Conservation (phyloP, 2,113 vertebrate genomes). For the Chaenocephalus aceratus region DNA sequence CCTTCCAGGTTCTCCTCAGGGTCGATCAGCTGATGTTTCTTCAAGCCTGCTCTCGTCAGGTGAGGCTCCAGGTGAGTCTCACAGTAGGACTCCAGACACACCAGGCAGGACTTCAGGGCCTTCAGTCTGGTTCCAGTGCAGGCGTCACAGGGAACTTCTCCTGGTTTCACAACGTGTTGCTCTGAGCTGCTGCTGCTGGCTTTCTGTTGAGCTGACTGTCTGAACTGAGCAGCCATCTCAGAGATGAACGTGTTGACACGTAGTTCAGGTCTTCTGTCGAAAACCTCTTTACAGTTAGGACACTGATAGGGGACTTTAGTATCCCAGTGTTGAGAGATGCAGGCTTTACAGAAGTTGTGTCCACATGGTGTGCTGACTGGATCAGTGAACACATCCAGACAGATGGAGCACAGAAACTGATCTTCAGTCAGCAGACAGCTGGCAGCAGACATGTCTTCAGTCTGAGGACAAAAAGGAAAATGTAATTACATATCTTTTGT, state of each 20-base stretch:
- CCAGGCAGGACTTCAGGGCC: not conserved
- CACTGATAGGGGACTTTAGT: not conserved
- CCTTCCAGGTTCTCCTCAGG: too few relatives aligned
- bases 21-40: too few relatives aligned
- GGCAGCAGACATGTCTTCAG: constrained; percentile 6
- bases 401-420: too few relatives aligned
- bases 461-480: not conserved
- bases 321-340: not conserved
- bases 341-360: too few relatives aligned
- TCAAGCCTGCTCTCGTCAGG: too few relatives aligned
- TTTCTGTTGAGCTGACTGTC: not conserved
- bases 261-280: not conserved
- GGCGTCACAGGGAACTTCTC: not conserved
- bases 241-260: not conserved
- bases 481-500: not conserved
- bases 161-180: not conserved
- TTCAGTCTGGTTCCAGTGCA: not conserved
- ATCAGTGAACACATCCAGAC: too few relatives aligned
- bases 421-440: not conserved
- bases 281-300: not conserved
- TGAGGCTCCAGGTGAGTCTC: too few relatives aligned
- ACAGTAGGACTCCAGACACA: not conserved
- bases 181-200: too few relatives aligned
- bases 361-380: too few relatives aligned
- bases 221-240: not conserved